A percentile compares a stretch with the other conserved stretches of the same genome.
Conservation (phyloP, 2,113 vertebrate genomes). For the Erythrolamprus reginae region DNA sequence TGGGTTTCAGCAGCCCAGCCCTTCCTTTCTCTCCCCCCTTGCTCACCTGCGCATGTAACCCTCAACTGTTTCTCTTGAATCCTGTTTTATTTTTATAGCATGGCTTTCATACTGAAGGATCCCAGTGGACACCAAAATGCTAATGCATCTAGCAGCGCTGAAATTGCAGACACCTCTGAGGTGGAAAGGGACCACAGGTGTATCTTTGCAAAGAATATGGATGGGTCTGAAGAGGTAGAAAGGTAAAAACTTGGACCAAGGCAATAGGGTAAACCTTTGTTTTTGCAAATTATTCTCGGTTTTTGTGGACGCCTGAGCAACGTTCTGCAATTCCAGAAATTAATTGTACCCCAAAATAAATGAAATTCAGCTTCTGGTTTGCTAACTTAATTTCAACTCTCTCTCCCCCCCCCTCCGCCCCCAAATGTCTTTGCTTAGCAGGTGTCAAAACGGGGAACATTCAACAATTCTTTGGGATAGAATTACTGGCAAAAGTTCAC, state of each 20-base stretch:
- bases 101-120: slow-evolving; percentile 2
- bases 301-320: neutral
- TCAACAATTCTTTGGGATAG: neutral
- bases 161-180: slow-evolving; percentile 6
- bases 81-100: slow-evolving; percentile 39
- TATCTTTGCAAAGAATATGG: neutral
- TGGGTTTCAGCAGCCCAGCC: neutral
- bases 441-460: neutral
- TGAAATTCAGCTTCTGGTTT: slow-evolving; percentile 20
- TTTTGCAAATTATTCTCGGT: neutral
- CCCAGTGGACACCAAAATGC: slow-evolving; percentile 17
- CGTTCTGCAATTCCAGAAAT: neutral
- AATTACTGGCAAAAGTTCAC: neutral
- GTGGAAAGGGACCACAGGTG: slow-evolving; percentile 35
- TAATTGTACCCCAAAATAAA: rapidly evolving
- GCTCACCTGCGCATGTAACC: neutral
- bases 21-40: neutral
- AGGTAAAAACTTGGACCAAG: slow-evolving; percentile 12
- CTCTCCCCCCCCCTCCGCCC: too few relatives aligned
- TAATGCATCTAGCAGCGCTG: neutral
- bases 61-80: slow-evolving; percentile 15
- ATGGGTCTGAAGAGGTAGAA: slow-evolving; percentile 35
- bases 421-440: neutral
- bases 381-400: neutral
- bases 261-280: slow-evolving; percentile 34